Base-by-base conservation (phyloP, 2,888 invertebrate genomes). In the Molorchus minor region DNA sequence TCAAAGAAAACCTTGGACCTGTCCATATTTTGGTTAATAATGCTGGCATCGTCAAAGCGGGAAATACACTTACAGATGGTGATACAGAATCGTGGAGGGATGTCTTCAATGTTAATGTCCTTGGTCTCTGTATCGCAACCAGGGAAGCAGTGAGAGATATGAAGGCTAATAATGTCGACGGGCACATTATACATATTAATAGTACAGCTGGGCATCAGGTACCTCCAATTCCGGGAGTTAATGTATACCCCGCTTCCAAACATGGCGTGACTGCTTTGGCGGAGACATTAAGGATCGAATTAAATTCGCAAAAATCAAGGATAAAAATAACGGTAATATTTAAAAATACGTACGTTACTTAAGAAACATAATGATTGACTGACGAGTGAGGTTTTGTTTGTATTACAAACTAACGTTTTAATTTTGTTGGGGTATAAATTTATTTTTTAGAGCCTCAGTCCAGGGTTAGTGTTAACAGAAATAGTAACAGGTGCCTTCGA, bases 1-100 rank as follows among this genome's bases (percentile, higher is more conserved):
- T 67, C 5, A 65, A 61, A 12, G 54, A 65, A 1, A 70, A 72
- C 21, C 25, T 75, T 1, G 75, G 75, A n/a, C 70, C 71, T 0
- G 65, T 74, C n/a, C 62, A 69, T 40, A 65, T 73, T 19, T 57
- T 74, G 5, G 57, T 74, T 10, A 74, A 73, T 57, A 73, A 71
- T 43, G 74, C 74, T n/a, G 74, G 71, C 1, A 17, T 64, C 0
- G 29, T 41, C 0, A 47, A 43, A 29, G 41, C 41, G 12, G 58
- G 56, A 1, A 56, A 12, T 3, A n/a, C n/a, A n/a, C 40, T 73
- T 0, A 46, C 57, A 1, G 66, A 71, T 29, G 68, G 68, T 2
- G 52, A 65, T 4, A 63, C 62, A 7, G 52, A 64, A 8, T 63
- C 58, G 13, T 70, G 70, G 71, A 64, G 61, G 40, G 51, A 45